A percentile compares a stretch with the other conserved stretches of the same genome.
Conservation (phyloP, 2,888 invertebrate species). For the Cylloceria caligata region DNA sequence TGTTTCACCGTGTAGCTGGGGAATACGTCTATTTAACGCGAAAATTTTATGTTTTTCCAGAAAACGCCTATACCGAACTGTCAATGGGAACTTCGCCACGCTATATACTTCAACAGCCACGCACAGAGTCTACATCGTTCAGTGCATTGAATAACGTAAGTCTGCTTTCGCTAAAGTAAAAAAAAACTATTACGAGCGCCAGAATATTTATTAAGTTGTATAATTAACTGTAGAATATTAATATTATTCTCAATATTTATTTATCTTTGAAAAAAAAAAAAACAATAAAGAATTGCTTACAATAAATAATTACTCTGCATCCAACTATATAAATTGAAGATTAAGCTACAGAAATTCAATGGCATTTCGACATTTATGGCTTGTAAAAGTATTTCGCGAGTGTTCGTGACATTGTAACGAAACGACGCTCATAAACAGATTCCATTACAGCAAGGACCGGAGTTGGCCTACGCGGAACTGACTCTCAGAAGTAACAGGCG, state of each 20-base stretch:
- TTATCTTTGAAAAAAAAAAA: not conserved
- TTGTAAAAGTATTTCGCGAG: not conserved
- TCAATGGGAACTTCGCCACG: constrained; percentile 81
- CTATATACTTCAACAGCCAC: constrained; percentile 79
- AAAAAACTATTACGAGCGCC: too few species aligned
- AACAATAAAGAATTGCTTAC: not conserved
- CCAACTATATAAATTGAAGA: too few species aligned
- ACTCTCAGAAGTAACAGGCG: constrained; percentile 79
- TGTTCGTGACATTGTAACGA: not conserved
- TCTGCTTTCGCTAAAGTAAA: too few species aligned
- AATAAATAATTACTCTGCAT: not conserved
- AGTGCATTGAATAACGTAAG: constrained; percentile 76
- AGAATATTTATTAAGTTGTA: not conserved
- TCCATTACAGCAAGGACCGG: constrained; percentile 73
- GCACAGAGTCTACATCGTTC: constrained; percentile 77
- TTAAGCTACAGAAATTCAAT: not conserved
- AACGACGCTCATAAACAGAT: constrained; percentile 17
- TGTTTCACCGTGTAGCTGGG: constrained; percentile 18
- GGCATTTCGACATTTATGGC: not conserved
- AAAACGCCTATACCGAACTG: constrained; percentile 82
- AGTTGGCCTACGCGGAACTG: constrained; percentile 81
- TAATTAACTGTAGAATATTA: not conserved
- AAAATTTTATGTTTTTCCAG: constrained; percentile 67
- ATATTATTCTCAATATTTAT: not conserved
- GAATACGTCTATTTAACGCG: constrained; percentile 32